These are phyloP conservation scores for Tuta absoluta DNA, from an alignment of 2,888 invertebrate genomes.

Conservation along the genomic window DNA sequence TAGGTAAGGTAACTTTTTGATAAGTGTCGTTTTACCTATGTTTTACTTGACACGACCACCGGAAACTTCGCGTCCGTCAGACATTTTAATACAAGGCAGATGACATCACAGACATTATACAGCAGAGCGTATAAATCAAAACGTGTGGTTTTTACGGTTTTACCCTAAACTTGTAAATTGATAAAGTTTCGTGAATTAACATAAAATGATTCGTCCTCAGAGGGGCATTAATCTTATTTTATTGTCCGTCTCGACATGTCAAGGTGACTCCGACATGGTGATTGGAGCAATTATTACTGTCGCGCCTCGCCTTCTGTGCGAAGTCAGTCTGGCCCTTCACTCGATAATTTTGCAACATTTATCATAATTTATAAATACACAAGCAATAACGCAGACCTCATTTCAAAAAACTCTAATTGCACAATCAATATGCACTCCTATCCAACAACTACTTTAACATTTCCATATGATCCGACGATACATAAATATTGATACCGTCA, in stretches of 20 bases:
- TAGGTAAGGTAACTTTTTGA: too few relatives aligned
- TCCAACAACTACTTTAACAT: neutral
- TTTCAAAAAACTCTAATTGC: slow-evolving; percentile 4
- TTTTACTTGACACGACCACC: too few relatives aligned
- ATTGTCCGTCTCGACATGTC: slow-evolving; percentile 40
- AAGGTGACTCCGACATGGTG: slow-evolving; percentile 61
- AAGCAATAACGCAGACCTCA: neutral
- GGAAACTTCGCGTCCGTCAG: too few relatives aligned
- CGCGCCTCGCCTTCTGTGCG: slow-evolving; percentile 50
- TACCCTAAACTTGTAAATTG: neutral
- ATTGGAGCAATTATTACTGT: slow-evolving; percentile 64
- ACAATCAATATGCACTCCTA: neutral
- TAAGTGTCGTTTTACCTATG: too few relatives aligned
- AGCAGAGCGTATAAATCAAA: neutral
- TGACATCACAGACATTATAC: neutral
- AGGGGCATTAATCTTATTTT: slow-evolving; percentile 27
- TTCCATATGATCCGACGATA: neutral
- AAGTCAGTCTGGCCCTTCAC: slow-evolving; percentile 46
- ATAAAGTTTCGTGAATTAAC: slow-evolving; percentile 4
- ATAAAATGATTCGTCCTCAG: slow-evolving; percentile 9
- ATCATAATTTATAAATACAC: slow-evolving; percentile 29
- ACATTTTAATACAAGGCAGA: too few relatives aligned
- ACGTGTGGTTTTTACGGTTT: neutral
- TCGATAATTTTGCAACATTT: slow-evolving; percentile 43
- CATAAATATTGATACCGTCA: slow-evolving; percentile 24